Percentiles rank a stretch among this genome's conserved stretches.
Evolutionary conservation across 2,888 invertebrate species (phyloP).

Genomic region (Disparrhopalites patrizii): DNA sequence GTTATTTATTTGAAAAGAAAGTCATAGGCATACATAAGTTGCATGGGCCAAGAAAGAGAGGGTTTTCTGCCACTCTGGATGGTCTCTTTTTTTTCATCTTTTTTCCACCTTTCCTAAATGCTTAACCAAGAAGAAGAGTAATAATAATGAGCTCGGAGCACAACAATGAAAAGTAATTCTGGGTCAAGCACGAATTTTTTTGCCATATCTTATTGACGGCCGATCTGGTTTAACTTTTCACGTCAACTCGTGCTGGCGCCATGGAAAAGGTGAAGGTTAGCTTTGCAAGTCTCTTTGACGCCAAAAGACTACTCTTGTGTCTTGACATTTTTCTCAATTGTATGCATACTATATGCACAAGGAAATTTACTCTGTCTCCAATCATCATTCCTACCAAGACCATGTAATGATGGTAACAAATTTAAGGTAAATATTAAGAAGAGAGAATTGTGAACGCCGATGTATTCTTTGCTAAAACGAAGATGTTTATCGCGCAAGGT

Average conservation of each 20-base stretch:
- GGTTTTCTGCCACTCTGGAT: no score
- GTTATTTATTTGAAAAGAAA: conserved; percentile 2
- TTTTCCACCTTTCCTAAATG: not conserved
- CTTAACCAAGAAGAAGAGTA: not conserved
- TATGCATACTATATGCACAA: no score
- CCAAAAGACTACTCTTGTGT: conserved; percentile 16
- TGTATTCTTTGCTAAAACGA: not conserved
- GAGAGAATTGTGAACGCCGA: not conserved
- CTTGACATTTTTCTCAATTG: conserved; percentile 16
- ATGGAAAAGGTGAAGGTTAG: conserved; percentile 24
- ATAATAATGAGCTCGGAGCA: conserved; percentile 9
- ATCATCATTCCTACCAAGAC: no score
- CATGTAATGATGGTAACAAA: no score
- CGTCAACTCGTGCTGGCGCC: conserved; percentile 22
- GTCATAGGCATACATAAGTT: conserved; percentile 14
- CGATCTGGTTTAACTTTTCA: conserved; percentile 26
- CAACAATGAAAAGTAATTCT: conserved; percentile 24
- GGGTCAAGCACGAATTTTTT: conserved; percentile 25
- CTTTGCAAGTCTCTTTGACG: conserved; percentile 13
- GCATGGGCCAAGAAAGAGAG: not conserved
- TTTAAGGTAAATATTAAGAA: no score
- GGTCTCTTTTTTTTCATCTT: not conserved
- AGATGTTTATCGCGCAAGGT: not conserved
- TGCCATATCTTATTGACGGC: conserved; percentile 4
- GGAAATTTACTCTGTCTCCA: no score